phyloP scores from a whole-genome alignment of 2,113 vertebrate genomes.

The Percina caprodes region DNA sequence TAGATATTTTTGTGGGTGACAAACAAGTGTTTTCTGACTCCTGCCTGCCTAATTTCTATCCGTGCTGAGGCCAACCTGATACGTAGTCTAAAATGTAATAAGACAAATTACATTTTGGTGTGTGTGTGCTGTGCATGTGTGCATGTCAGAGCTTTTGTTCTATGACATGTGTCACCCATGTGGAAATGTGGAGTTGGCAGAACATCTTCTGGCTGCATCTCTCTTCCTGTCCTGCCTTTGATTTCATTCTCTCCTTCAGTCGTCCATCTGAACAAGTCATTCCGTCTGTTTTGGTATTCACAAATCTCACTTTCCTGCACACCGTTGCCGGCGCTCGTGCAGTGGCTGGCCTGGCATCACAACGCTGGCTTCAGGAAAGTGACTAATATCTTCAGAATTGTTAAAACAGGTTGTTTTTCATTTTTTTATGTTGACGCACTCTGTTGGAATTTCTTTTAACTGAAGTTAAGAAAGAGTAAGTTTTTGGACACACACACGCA shows the following conservation, averaged over 20 bases:
- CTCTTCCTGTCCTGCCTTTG: slow-evolving; percentile 12
- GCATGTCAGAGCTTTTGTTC: background rate
- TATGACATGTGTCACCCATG: slow-evolving; percentile 34
- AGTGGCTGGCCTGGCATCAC: background rate
- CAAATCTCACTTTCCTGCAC: background rate
- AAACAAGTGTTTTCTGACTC: no score
- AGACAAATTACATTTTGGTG: background rate
- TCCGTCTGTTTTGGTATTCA: background rate
- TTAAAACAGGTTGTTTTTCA: no score
- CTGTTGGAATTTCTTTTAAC: no score
- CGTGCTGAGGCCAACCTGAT: background rate
- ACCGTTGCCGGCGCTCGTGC: background rate
- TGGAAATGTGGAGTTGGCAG: slow-evolving; percentile 58
- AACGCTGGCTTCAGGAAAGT: background rate
- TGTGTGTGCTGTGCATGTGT: background rate
- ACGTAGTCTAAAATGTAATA: background rate
- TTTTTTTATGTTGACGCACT: no score
- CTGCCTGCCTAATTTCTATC: no score
- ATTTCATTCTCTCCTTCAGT: background rate
- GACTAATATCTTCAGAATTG: no score
- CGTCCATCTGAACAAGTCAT: slow-evolving; percentile 19
- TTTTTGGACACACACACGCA: no score
- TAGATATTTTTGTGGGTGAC: background rate
- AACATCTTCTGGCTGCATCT: slow-evolving; percentile 60
- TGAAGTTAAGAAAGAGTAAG: no score